Evolutionary conservation across 2,113 vertebrate species (phyloP).

Genomic region (Cryptomyrus ogoouensis): DNA sequence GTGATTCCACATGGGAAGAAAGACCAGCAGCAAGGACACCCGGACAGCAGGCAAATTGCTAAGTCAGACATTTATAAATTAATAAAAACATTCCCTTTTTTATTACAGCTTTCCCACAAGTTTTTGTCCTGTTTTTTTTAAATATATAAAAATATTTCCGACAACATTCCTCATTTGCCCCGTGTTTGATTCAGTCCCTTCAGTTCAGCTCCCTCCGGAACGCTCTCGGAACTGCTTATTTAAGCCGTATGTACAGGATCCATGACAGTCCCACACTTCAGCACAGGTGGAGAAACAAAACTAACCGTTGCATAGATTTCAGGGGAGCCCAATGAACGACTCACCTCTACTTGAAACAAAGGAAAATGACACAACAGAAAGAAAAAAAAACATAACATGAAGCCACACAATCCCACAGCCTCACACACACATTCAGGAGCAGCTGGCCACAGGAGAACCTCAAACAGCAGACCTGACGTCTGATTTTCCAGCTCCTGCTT

Average conservation of each 20-base stretch:
- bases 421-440: constrained; percentile 4
- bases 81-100: constrained; percentile 74
- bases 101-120: constrained; percentile 49
- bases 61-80: constrained; percentile 72
- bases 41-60: constrained; percentile 50
- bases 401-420: constrained; percentile 9
- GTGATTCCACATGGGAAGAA: background rate
- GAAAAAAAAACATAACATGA: constrained; percentile 6
- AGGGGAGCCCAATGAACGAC: constrained; percentile 23
- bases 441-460: background rate
- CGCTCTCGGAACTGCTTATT: constrained; percentile 25
- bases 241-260: constrained; percentile 53
- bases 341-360: background rate
- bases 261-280: constrained; percentile 37
- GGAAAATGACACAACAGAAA: background rate
- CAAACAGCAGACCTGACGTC: background rate
- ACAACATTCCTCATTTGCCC: constrained; percentile 59
- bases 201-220: constrained; percentile 35
- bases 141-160: constrained; percentile 71
- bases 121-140: constrained; percentile 42
- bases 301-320: constrained; percentile 64
- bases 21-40: constrained; percentile 38
- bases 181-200: constrained; percentile 47
- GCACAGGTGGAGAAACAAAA: constrained; percentile 36
- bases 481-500: background rate